Evolutionary conservation across 1,140 invertebrate species (phyloP).

Genomic region (Saccostrea glomerata): DNA sequence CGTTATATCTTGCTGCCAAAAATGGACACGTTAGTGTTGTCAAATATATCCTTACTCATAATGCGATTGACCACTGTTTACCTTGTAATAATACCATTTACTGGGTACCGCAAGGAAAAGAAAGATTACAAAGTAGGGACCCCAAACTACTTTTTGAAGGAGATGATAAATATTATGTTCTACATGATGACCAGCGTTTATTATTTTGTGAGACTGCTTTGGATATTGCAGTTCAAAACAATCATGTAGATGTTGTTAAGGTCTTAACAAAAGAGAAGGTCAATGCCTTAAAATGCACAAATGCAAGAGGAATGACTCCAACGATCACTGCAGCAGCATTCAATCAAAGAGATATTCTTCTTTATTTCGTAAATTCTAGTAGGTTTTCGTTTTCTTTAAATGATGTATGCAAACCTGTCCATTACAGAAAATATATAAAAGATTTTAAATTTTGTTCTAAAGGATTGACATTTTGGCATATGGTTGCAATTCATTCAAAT

Average conservation of each 20-base stretch:
- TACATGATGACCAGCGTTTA: conserved; percentile 34
- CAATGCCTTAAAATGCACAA: neutral
- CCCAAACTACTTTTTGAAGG: neutral
- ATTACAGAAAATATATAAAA: neutral
- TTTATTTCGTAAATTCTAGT: neutral
- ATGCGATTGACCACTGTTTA: neutral
- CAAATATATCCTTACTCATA: neutral
- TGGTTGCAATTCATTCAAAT: neutral
- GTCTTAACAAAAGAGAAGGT: neutral
- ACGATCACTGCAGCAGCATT: neutral
- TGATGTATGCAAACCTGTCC: neutral
- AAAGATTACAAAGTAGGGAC: neutral
- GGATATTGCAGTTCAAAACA: conserved; percentile 27
- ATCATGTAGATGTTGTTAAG: conserved; percentile 26
- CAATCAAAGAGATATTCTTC: neutral
- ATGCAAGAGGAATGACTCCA: neutral
- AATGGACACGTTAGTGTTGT: neutral
- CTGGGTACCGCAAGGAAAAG: neutral
- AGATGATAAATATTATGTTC: neutral
- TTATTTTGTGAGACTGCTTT: conserved; percentile 36
- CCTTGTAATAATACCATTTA: neutral
- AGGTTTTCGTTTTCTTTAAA: neutral
- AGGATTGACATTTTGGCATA: neutral
- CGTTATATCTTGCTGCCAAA: neutral
- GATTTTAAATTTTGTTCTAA: neutral